Base-by-base conservation (phyloP, 2,797 vertebrate genomes). In the Liasis olivaceus region DNA sequence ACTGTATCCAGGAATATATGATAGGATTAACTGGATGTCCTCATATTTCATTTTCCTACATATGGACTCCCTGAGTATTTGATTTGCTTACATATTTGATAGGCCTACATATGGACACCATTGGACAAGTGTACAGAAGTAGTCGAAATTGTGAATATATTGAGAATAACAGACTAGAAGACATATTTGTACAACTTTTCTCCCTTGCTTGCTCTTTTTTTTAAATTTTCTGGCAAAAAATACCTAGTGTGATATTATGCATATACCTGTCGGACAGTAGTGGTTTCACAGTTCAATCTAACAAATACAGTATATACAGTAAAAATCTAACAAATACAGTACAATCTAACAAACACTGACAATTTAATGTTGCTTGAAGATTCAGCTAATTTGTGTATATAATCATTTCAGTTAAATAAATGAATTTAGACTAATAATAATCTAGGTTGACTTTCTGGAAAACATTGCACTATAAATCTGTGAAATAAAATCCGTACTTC, bases 401-500 rank as follows among this genome's bases (percentile, higher is more conserved):
- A 22, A 28, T 28, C 36, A 24, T 62, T 91, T n/a, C 56, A 81
- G 62, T 77, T 62, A 88, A 88, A 85, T 28, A 81, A 88, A 91
- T 63, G 58, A 47, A 14, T 93, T 47, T 58, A 88, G 11, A 60
- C n/a, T 81, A 87, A 66, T 84, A 90, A 66, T 84, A 56, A 88
- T 66, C n/a, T 59, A 14, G 72, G 24, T 9, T 69, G 60, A 91
- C 20, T 60, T 92, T 51, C 28, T 91, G 47, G 72, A 59, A 85
- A 85, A 58, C 60, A 89, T 24, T 85, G 31, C 77, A 85, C 17
- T 64, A 7, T 85, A 81, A 91, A 88, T 84, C 26, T 66, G 31
- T 85, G 72, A 93, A 91, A 91, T 85, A 28, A 89, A 59, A 17
- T 56, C 36, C 58, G 54, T 17, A n/a, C 59, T 69, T 93, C 92